These are phyloP conservation scores for Anas platyrhynchos DNA, from an alignment of 2,113 vertebrate genomes.

Conservation along the genomic window DNA sequence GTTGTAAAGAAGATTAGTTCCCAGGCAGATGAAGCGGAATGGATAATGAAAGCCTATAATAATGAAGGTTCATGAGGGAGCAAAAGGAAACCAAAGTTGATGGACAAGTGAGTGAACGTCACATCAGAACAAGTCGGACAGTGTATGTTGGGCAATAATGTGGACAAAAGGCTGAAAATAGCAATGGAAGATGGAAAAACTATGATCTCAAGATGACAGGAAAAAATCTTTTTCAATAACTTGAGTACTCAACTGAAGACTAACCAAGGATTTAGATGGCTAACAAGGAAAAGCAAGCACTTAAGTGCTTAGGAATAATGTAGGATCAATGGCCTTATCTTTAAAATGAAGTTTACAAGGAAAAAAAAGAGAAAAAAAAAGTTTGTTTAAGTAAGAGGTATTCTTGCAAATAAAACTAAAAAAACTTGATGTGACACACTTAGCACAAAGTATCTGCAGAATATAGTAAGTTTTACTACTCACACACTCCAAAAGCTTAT, in stretches of 20 bases:
- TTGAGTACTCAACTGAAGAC: neutral
- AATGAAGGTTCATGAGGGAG: neutral
- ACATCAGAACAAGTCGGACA: neutral
- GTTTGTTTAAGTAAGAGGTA: neutral
- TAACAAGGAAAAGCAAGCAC: neutral
- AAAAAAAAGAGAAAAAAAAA: neutral
- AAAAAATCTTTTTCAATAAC: neutral
- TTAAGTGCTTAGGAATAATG: neutral
- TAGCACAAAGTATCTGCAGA: neutral
- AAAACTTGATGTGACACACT: neutral
- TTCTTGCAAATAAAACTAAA: neutral
- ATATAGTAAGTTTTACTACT: neutral
- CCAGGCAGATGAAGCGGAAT: neutral
- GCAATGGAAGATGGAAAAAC: neutral
- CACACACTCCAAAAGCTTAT: neutral
- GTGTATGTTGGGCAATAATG: neutral
- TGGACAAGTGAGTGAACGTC: neutral
- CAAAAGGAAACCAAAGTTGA: neutral
- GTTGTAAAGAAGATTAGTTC: conserved; percentile 5
- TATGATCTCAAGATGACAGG: neutral
- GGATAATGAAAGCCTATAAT: neutral
- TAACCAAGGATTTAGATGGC: neutral
- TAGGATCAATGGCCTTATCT: neutral
- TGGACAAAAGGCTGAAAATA: neutral
- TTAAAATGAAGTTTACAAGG: neutral